These are phyloP conservation scores for Psix sp. DNA, from an alignment of 1,140 invertebrate genomes.

Conservation along the genomic window DNA sequence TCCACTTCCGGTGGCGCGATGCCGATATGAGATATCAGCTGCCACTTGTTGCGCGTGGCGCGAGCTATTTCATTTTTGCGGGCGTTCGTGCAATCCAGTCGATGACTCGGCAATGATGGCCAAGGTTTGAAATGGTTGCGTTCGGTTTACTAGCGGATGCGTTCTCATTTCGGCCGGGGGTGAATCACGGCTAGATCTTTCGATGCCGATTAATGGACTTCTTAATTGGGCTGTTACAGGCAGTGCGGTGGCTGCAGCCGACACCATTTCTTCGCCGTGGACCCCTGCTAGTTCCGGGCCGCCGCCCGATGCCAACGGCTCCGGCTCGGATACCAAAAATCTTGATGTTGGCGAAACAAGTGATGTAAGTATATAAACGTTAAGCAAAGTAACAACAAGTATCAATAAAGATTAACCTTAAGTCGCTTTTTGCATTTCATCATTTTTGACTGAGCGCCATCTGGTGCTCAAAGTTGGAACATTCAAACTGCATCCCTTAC, in stretches of 20 bases:
- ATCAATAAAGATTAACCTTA: too few species aligned
- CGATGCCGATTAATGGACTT: conserved; percentile 14
- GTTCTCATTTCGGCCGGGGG: conserved; percentile 1
- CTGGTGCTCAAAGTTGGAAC: too few species aligned
- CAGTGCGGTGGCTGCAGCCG: conserved; percentile 85
- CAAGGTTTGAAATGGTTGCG: conserved; percentile 6
- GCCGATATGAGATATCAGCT: conserved; percentile 76
- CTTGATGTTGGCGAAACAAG: conserved; percentile 90
- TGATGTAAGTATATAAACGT: conserved; percentile 79
- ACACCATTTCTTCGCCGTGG: conserved; percentile 92
- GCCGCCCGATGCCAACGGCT: conserved; percentile 85
- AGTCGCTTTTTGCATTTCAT: too few species aligned
- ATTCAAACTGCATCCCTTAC: too few species aligned
- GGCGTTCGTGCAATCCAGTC: conserved; percentile 27
- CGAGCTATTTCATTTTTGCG: conserved; percentile 59
- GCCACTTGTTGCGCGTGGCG: conserved; percentile 74
- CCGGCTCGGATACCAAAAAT: conserved; percentile 88
- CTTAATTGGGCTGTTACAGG: conserved; percentile 73
- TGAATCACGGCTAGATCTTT: neutral
- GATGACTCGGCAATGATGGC: conserved; percentile 29
- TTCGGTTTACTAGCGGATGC: neutral
- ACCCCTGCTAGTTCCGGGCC: conserved; percentile 84
- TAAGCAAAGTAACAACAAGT: neutral
- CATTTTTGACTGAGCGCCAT: too few species aligned
- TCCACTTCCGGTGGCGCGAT: conserved; percentile 46